Evolutionary conservation across 1,140 invertebrate species (phyloP).

Genomic region (Pseudomyrmex dendroicus): DNA sequence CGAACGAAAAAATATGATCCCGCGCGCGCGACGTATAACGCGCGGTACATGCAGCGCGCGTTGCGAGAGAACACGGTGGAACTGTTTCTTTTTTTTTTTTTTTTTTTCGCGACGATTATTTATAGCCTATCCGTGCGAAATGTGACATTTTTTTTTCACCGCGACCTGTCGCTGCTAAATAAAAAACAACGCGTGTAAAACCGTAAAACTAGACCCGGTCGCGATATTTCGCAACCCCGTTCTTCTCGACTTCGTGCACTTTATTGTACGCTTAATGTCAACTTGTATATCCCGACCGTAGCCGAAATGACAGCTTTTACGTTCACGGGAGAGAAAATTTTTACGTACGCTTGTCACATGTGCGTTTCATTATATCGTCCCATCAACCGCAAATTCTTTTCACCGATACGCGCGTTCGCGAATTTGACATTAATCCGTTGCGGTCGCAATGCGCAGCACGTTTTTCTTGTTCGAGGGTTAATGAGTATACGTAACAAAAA

Average conservation of each 20-base stretch:
- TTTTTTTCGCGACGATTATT: constrained; percentile 48
- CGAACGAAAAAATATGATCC: constrained; percentile 16
- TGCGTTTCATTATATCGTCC: constrained; percentile 26
- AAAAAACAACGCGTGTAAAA: constrained; percentile 37
- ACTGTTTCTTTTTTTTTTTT: no score
- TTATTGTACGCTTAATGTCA: constrained; percentile 50
- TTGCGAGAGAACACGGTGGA: not conserved
- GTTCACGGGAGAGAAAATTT: constrained; percentile 15
- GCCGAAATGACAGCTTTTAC: constrained; percentile 45
- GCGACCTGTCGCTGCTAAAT: not conserved
- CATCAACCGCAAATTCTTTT: not conserved
- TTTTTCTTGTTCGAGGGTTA: not conserved
- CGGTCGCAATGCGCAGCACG: not conserved
- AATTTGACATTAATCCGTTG: not conserved
- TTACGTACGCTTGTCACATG: constrained; percentile 37
- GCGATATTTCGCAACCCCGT: constrained; percentile 5
- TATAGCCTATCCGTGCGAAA: constrained; percentile 21
- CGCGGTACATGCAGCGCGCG: no score
- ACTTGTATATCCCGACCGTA: constrained; percentile 20
- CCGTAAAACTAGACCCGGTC: constrained; percentile 35
- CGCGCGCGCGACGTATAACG: not conserved
- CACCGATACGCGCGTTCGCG: constrained; percentile 2
- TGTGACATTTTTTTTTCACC: constrained; percentile 23
- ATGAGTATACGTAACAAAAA: no score
- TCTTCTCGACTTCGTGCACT: constrained; percentile 33